These are phyloP conservation scores for Aquatica leii DNA, from an alignment of 2,888 invertebrate genomes.

Conservation along the genomic window DNA sequence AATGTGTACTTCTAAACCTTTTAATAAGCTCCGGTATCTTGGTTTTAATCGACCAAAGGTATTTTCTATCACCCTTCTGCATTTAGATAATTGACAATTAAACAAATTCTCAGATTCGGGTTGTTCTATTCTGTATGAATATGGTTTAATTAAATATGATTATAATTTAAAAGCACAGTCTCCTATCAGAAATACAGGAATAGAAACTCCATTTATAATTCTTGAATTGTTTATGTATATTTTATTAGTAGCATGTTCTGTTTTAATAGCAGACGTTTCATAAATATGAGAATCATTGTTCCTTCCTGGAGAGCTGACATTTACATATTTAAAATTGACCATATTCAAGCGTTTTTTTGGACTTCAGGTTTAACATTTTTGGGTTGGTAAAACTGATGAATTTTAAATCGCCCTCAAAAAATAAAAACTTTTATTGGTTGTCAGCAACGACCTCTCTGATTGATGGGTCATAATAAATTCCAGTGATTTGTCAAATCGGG, in stretches of 20 bases:
- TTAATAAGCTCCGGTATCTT: neutral
- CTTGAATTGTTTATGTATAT: neutral
- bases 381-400: no score
- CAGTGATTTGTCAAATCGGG: no score
- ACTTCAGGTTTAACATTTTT: no score
- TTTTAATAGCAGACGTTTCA: neutral
- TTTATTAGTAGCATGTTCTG: neutral
- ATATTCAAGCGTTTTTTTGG: no score
- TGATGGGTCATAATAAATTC: no score
- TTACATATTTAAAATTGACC: neutral
- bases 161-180: slow-evolving; percentile 3
- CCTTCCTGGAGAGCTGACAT: neutral
- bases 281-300: slow-evolving; percentile 6
- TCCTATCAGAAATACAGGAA: slow-evolving; percentile 5
- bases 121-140: neutral
- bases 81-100: slow-evolving; percentile 3
- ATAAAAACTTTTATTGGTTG: no score
- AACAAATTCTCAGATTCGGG: neutral
- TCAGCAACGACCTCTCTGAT: no score
- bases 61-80: slow-evolving; percentile 7
- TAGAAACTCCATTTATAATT: neutral
- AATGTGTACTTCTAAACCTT: slow-evolving; percentile 12
- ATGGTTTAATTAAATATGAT: neutral
- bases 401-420: no score
- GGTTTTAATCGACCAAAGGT: slow-evolving; percentile 8